These are phyloP conservation scores for Triplophysa bombifrons DNA, from an alignment of 2,797 vertebrate species.

Conservation along the genomic window DNA sequence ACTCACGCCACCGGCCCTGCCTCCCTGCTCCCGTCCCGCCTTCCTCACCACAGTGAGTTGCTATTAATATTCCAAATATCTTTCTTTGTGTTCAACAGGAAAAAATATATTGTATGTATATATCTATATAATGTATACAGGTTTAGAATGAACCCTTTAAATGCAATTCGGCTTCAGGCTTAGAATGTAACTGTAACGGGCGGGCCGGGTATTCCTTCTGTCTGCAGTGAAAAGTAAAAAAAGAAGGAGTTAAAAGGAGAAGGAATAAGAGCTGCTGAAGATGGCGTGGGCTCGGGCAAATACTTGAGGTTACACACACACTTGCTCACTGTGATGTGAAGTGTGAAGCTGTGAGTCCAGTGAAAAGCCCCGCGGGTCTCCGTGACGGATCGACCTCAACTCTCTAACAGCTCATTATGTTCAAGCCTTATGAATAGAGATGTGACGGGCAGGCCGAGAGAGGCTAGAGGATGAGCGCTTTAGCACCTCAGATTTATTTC, in stretches of 20 bases:
- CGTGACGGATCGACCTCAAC: constrained; percentile 53
- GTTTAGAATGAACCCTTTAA: too few relatives aligned
- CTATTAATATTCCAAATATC: too few relatives aligned
- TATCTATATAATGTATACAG: too few relatives aligned
- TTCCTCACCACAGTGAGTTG: too few relatives aligned
- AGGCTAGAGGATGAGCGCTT: constrained; percentile 30
- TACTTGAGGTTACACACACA: constrained; percentile 14
- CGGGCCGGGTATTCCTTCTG: too few relatives aligned
- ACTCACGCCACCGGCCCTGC: too few relatives aligned
- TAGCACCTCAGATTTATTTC: constrained; percentile 54
- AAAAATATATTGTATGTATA: too few relatives aligned
- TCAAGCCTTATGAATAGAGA: constrained; percentile 60
- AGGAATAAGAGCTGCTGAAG: neutral
- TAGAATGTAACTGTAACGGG: too few relatives aligned
- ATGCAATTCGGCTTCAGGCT: too few relatives aligned
- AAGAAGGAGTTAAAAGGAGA: neutral
- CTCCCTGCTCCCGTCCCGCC: too few relatives aligned
- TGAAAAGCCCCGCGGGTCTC: constrained; percentile 32
- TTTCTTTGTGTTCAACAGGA: too few relatives aligned
- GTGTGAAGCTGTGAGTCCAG: constrained; percentile 40
- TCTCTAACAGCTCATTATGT: constrained; percentile 56
- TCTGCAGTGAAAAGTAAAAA: neutral
- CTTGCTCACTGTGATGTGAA: neutral
- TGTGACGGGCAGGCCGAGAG: constrained; percentile 38
- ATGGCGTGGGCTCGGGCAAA: constrained; percentile 8